Conservation (phyloP, 2,113 vertebrate species). For the Dasyprocta punctata region DNA sequence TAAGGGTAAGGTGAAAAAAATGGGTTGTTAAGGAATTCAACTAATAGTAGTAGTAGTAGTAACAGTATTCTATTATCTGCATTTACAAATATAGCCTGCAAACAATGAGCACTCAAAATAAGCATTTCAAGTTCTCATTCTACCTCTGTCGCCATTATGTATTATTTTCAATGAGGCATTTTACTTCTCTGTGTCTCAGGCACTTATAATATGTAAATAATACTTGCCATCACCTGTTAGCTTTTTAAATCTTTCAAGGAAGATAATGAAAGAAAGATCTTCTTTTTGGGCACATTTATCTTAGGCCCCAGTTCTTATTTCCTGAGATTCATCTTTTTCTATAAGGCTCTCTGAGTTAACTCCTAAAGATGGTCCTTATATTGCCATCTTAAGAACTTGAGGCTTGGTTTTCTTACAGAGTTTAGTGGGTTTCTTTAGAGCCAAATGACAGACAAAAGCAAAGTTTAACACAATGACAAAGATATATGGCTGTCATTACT, state of each 20-base stretch:
- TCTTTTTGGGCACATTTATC: background rate
- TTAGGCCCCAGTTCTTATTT: background rate
- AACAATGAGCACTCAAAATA: background rate
- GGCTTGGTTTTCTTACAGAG: background rate
- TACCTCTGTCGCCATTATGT: background rate
- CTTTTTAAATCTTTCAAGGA: background rate
- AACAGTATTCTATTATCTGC: background rate
- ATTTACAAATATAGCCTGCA: background rate
- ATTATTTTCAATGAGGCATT: background rate
- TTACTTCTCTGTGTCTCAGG: background rate
- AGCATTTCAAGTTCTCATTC: background rate
- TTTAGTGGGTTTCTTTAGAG: background rate
- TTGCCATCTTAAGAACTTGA: background rate
- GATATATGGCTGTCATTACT: background rate
- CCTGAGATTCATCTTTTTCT: background rate
- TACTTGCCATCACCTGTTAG: background rate
- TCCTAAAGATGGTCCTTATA: background rate
- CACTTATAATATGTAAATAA: background rate
- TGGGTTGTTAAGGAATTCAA: background rate
- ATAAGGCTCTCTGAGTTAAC: background rate
- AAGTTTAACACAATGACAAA: slow-evolving; percentile 23
- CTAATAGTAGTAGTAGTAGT: background rate
- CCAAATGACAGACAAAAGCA: background rate
- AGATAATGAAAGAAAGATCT: background rate
- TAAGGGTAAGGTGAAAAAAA: background rate